Percentiles rank a stretch among this genome's conserved stretches.
Conservation (phyloP, 2,888 invertebrate species). For the Odontothrips loti region DNA sequence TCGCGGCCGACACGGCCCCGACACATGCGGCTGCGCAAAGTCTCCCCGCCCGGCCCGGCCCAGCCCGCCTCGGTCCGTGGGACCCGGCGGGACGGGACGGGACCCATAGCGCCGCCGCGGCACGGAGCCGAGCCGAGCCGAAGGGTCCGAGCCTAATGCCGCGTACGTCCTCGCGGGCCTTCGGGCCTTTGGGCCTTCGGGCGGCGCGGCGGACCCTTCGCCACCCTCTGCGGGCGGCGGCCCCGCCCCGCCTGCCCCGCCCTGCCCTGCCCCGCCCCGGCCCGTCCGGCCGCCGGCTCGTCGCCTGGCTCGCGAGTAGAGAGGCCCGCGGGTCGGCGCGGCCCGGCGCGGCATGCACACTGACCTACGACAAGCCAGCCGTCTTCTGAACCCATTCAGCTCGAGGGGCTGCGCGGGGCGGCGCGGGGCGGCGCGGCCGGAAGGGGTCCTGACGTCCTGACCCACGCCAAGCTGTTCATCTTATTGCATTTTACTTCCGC, state of each 20-base stretch:
- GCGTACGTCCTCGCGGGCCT: neutral
- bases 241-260: neutral
- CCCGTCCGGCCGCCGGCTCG: neutral
- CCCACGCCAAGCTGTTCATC: neutral
- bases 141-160: slow-evolving; percentile 19
- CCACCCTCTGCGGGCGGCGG: neutral
- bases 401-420: neutral
- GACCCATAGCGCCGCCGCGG: too few relatives aligned
- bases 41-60: neutral
- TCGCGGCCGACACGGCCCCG: neutral
- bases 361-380: neutral
- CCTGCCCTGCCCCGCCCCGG: neutral
- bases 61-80: neutral
- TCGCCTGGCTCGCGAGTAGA: neutral
- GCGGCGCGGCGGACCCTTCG: neutral
- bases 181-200: neutral
- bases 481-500: slow-evolving; percentile 7
- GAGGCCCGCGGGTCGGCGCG: neutral
- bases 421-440: neutral
- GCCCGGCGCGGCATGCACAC: neutral
- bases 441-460: neutral
- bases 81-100: neutral
- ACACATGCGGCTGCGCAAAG: neutral
- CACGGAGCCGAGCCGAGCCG: neutral
- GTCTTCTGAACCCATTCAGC: slow-evolving; percentile 16